Evolutionary conservation across 2,797 vertebrate genomes (phyloP).

Genomic region (Cyprinodon diabolis): DNA sequence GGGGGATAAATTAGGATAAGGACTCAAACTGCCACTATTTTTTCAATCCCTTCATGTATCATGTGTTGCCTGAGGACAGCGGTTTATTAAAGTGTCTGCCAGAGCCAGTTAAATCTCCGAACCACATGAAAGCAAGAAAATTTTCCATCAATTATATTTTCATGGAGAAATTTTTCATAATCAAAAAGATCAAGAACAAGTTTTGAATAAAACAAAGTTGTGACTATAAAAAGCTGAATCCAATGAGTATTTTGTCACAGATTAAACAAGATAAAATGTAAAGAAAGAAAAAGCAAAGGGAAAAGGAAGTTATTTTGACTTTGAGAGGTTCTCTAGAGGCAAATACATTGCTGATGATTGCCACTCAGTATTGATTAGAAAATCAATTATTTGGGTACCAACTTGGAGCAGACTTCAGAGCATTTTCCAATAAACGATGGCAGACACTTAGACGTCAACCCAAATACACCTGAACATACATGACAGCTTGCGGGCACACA

Average conservation of each 20-base stretch:
- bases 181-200: conserved; percentile 8
- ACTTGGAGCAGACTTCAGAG: conserved; percentile 50
- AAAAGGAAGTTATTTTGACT: conserved; percentile 10
- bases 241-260: conserved; percentile 21
- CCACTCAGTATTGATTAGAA: conserved; percentile 72
- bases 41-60: not conserved
- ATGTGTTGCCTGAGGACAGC: not conserved
- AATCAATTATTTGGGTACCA: conserved; percentile 64
- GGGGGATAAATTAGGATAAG: not conserved
- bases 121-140: not conserved
- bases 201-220: conserved; percentile 31
- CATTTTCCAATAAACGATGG: conserved; percentile 29
- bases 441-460: conserved; percentile 27
- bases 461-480: conserved; percentile 40
- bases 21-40: not conserved
- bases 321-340: conserved; percentile 59
- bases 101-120: not conserved
- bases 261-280: conserved; percentile 31
- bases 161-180: not conserved
- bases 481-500: conserved; percentile 19
- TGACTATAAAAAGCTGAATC: conserved; percentile 33
- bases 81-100: not conserved
- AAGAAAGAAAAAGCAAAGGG: conserved; percentile 19
- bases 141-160: not conserved
- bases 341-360: conserved; percentile 73